A percentile compares a stretch with the other conserved stretches of the same genome.
Evolutionary conservation across 1,140 invertebrate species (phyloP).

Genomic region (Panonychus citri): DNA sequence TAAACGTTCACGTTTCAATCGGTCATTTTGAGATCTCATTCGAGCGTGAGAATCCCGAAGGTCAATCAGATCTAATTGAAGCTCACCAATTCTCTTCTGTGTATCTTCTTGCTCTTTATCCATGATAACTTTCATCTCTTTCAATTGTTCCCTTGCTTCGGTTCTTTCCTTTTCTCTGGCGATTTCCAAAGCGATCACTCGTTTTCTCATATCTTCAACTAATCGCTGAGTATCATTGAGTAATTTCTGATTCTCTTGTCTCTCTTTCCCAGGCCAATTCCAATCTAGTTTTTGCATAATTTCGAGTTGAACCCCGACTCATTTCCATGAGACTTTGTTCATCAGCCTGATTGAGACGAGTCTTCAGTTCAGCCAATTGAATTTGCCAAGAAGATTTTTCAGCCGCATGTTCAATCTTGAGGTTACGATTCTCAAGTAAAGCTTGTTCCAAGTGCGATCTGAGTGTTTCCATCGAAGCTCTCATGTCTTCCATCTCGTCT

Average conservation of each 20-base stretch:
- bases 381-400: constrained; percentile 68
- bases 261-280: constrained; percentile 86
- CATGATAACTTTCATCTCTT: constrained; percentile 52
- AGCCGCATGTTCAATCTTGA: constrained; percentile 67
- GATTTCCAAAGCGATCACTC: constrained; percentile 19
- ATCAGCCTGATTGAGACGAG: constrained; percentile 60
- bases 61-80: constrained; percentile 66
- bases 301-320: constrained; percentile 37
- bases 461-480: constrained; percentile 44
- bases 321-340: constrained; percentile 21
- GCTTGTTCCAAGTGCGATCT: constrained; percentile 70
- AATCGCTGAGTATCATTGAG: constrained; percentile 71
- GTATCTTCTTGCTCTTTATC: constrained; percentile 74
- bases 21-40: constrained; percentile 69
- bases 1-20: constrained; percentile 60
- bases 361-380: constrained; percentile 64
- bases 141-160: constrained; percentile 55
- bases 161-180: constrained; percentile 66
- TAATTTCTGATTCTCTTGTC: constrained; percentile 67
- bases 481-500: constrained; percentile 27
- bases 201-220: constrained; percentile 43
- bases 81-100: constrained; percentile 51
- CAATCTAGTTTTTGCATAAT: constrained; percentile 59
- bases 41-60: constrained; percentile 71
- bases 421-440: constrained; percentile 48